Base-by-base conservation (phyloP, 2,888 invertebrate species). In the Heteropelma amictum region DNA sequence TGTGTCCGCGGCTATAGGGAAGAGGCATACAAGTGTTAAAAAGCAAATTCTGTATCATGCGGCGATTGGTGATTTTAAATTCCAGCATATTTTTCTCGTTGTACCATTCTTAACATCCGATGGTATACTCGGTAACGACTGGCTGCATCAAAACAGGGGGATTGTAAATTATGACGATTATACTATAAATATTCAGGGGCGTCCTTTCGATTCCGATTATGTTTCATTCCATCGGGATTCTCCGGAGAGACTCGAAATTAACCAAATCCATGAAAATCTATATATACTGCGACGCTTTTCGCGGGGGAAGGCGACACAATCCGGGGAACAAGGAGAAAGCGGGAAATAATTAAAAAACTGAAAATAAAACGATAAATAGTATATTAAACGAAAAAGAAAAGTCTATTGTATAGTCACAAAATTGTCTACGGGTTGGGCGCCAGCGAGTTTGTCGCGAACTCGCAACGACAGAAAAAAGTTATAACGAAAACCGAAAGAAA, bases 211-310 rank as follows among this genome's bases (percentile, higher is more conserved):
- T 6, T 5, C 30, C 30, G 21, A 26, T 28, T 45, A 33, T 3
- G 33, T 63, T 26, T 63, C 49, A 35, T 63, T 63, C 49, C 49
- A 49, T 49, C 23, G 63, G 21, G 64, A 21, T 12, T 64, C 30
- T 28, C 53, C 40, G 19, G 42, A 12, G 12, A 64, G 40, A n/a
- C 5, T 64, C 30, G 30, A 30, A 30, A 30, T 30, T 30, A 1
- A 7, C 5, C 30, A 30, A 8, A 30, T 7, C 8, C 30, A 30
- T 5, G 30, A 8, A 8, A 5, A 1, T 30, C 5, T 8, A 2
- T 8, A 30, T 30, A 30, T 30, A n/a, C n/a, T n/a, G n/a, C n/a
- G n/a, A n/a, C n/a, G n/a, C n/a, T n/a, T n/a, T n/a, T n/a, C n/a
- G n/a, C n/a, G n/a, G n/a, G n/a, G n/a, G n/a, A n/a, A n/a, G n/a